These are phyloP conservation scores for Drosophila ochracea DNA, from an alignment of 2,888 invertebrate species.

Conservation along the genomic window DNA sequence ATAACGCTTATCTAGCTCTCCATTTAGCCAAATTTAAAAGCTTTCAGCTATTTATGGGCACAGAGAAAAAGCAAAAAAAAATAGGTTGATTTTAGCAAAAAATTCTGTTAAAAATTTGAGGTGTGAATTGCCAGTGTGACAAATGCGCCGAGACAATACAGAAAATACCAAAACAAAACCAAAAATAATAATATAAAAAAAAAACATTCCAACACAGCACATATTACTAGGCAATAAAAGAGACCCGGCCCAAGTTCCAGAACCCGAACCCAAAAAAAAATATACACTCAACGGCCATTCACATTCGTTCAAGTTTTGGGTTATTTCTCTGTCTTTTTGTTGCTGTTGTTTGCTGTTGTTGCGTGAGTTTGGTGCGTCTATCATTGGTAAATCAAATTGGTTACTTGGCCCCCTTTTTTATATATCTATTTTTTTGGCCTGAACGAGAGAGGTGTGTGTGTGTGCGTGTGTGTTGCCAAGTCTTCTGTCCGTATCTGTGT, in stretches of 20 bases:
- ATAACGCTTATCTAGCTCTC: slow-evolving; percentile 17
- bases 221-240: slow-evolving; percentile 18
- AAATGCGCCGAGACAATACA: slow-evolving; percentile 36
- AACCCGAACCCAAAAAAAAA: slow-evolving; percentile 29
- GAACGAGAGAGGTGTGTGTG: slow-evolving; percentile 22
- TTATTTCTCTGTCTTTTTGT: slow-evolving; percentile 20
- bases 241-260: slow-evolving; percentile 34
- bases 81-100: slow-evolving; percentile 26
- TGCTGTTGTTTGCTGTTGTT: slow-evolving; percentile 29
- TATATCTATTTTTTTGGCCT: slow-evolving; percentile 2
- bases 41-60: slow-evolving; percentile 21
- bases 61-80: background rate
- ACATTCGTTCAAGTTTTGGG: slow-evolving; percentile 46
- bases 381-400: slow-evolving; percentile 69
- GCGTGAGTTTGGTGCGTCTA: slow-evolving; percentile 72
- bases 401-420: slow-evolving; percentile 50
- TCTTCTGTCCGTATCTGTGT: slow-evolving; percentile 46
- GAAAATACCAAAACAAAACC: background rate
- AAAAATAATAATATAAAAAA: slow-evolving; percentile 4
- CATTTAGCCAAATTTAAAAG: slow-evolving; percentile 9
- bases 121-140: slow-evolving; percentile 67
- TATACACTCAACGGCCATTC: slow-evolving; percentile 35
- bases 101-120: slow-evolving; percentile 48
- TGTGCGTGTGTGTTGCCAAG: slow-evolving; percentile 37
- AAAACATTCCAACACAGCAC: slow-evolving; percentile 22